Base-by-base conservation (phyloP, 2,888 invertebrate species). In the Quadroppia sp. region DNA sequence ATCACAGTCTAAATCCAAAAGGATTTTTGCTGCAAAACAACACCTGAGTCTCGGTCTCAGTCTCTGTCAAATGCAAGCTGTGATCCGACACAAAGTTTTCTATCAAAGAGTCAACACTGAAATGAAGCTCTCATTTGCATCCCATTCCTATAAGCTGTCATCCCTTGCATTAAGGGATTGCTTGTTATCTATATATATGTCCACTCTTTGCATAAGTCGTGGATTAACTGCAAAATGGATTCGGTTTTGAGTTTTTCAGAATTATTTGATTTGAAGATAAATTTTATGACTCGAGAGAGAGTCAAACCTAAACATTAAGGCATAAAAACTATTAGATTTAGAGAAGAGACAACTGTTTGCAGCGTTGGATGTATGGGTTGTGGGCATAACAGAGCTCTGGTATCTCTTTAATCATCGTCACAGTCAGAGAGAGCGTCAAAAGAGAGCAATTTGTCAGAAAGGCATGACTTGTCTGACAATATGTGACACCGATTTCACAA, bases 11-110 rank as follows among this genome's bases (percentile, higher is more conserved):
- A 67, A 67, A 67, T 67, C 67, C 67, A 15, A 67, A 67, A 67
- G 67, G 67, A 67, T 67, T 67, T 67, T 67, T 67, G 67, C 40
- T 67, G 40, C 67, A 42, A 67, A 67, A 67, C 67, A 67, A 67
- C 67, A 67, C 67, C 67, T 67, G 67, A 67, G 67, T 67, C 67
- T 64, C 64, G 36, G 11, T 30, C 4, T 36, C 36, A 36, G 36
- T 36, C 36, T 36, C 36, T 45, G 42, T 67, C 67, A 67, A 67
- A 67, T 42, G 42, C 67, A 67, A 67, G 67, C 67, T 67, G 15
- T 67, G 67, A 67, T 67, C 67, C 42, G 40, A 42, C 25, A 42
- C 67, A 36, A 67, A 67, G 40, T 61, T 40, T 67, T 40, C 67
- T 67, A 67, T 67, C 67, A 67, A 67, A 67, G 40, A 42, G 40